Conservation (phyloP, 2,113 vertebrate species). For the Nothoprocta pentlandii region DNA sequence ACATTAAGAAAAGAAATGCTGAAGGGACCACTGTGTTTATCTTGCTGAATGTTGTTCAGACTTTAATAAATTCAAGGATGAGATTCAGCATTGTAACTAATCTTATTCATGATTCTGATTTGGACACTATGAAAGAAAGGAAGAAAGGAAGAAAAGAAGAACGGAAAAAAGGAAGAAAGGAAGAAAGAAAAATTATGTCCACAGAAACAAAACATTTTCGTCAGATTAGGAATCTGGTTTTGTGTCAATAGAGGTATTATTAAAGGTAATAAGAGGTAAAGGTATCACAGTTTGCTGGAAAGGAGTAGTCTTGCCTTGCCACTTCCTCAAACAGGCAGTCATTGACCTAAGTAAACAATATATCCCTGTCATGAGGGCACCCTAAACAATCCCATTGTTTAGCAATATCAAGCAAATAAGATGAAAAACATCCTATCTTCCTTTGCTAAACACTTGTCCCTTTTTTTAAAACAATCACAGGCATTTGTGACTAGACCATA, state of each 20-base stretch:
- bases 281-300: neutral
- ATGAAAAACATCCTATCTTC: constrained; percentile 15
- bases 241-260: neutral
- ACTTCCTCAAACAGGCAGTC: neutral
- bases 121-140: neutral
- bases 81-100: neutral
- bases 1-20: neutral
- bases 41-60: neutral
- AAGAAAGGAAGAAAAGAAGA: too few species aligned
- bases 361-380: neutral
- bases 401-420: constrained; percentile 1
- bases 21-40: neutral
- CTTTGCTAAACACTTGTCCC: neutral
- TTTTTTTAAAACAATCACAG: neutral
- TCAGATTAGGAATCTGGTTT: neutral
- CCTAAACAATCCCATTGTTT: constrained; percentile 11
- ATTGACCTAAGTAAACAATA: neutral
- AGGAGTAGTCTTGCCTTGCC: neutral
- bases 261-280: neutral
- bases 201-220: neutral
- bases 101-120: neutral
- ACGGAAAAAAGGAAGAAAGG: too few species aligned
- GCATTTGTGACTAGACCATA: neutral
- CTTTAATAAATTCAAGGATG: neutral
- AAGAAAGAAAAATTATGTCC: neutral